Percentiles rank a stretch among this genome's conserved stretches.
These are phyloP conservation scores for Leuciscus waleckii DNA, from an alignment of 2,797 vertebrate genomes.

Conservation along the genomic window DNA sequence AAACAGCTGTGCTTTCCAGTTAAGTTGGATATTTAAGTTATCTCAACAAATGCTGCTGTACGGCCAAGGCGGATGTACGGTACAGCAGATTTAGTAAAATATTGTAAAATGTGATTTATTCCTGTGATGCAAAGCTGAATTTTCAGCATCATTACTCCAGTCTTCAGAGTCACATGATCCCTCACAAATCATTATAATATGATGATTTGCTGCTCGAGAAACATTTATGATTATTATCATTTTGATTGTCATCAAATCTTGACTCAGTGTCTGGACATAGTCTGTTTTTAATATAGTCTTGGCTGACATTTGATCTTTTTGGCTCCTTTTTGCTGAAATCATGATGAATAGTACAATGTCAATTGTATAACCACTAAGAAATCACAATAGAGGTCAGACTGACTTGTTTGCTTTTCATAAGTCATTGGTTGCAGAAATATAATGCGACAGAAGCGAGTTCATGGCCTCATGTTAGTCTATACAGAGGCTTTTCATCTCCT, in stretches of 20 bases:
- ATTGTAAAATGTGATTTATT: background rate
- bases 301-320: background rate
- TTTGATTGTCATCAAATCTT: background rate
- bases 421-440: conserved; percentile 13
- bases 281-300: conserved; percentile 8
- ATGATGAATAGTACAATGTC: background rate
- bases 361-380: conserved; percentile 2
- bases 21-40: too few relatives aligned
- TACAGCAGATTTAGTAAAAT: background rate
- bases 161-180: background rate
- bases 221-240: background rate
- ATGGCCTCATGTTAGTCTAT: conserved; percentile 1
- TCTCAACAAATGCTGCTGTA: too few relatives aligned
- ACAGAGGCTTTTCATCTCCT: conserved; percentile 17
- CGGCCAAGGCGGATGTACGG: too few relatives aligned
- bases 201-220: background rate
- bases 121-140: background rate
- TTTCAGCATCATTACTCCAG: background rate
- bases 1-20: conserved; percentile 84
- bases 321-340: background rate
- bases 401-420: conserved; percentile 8
- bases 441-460: background rate
- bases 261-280: background rate
- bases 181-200: background rate
- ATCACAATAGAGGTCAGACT: conserved; percentile 24